These are phyloP conservation scores for Neomonachus schauinslandi DNA, from an alignment of 2,113 vertebrate genomes.

Conservation along the genomic window DNA sequence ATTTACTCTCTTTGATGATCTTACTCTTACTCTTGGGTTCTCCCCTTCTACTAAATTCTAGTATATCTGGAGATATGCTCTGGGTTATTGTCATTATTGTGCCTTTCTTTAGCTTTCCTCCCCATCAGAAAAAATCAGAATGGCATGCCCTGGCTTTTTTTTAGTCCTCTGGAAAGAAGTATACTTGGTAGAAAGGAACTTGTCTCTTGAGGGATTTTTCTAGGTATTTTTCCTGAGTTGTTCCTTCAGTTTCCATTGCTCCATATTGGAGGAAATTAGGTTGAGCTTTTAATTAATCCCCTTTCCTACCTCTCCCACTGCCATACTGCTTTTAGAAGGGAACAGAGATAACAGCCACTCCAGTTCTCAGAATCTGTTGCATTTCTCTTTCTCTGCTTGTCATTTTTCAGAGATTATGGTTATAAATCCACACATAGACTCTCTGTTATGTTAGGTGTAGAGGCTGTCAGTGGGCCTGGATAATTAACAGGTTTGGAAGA, in stretches of 20 bases:
- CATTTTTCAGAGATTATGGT: neutral
- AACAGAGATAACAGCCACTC: neutral
- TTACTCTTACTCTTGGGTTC: neutral
- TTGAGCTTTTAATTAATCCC: neutral
- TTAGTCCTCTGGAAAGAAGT: neutral
- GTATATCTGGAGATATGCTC: neutral
- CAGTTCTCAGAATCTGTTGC: neutral
- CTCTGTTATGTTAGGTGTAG: neutral
- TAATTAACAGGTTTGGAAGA: constrained; percentile 6
- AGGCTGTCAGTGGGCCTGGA: neutral
- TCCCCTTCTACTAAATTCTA: neutral
- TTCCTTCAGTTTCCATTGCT: neutral
- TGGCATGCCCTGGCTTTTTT: neutral
- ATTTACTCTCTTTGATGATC: neutral
- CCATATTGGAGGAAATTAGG: neutral
- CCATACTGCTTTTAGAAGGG: neutral
- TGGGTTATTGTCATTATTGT: neutral
- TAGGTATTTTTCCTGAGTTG: neutral
- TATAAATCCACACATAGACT: neutral
- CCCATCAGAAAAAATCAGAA: neutral
- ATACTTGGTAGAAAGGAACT: neutral
- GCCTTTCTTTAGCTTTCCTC: neutral
- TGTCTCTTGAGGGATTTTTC: neutral
- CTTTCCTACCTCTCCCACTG: neutral
- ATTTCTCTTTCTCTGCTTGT: neutral